These are phyloP conservation scores for Ophioninae sp. DNA, from an alignment of 2,888 invertebrate species.

Conservation along the genomic window DNA sequence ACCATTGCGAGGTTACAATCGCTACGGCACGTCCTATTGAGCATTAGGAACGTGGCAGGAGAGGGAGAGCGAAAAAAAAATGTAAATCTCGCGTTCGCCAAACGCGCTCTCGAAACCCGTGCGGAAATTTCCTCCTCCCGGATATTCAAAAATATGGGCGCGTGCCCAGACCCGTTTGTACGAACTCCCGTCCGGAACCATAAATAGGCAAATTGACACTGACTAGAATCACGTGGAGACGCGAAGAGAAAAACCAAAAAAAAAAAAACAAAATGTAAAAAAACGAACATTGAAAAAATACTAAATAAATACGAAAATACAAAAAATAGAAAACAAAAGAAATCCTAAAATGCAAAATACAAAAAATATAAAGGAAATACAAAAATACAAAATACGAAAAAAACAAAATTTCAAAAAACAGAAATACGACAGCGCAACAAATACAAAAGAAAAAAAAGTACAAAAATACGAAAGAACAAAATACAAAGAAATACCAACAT, in stretches of 20 bases:
- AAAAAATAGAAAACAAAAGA: too few relatives aligned
- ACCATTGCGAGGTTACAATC: neutral
- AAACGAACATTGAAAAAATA: too few relatives aligned
- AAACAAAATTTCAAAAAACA: too few relatives aligned
- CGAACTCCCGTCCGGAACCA: slow-evolving; percentile 20
- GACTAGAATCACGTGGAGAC: slow-evolving; percentile 16
- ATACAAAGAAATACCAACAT: too few relatives aligned
- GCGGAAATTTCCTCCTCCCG: slow-evolving; percentile 28
- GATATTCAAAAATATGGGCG: slow-evolving; percentile 63
- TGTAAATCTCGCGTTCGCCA: slow-evolving; percentile 57
- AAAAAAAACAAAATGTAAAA: slow-evolving; percentile 28
- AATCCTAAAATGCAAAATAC: too few relatives aligned
- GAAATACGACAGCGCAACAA: too few relatives aligned
- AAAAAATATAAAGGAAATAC: too few relatives aligned
- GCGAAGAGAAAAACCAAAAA: neutral
- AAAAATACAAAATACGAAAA: too few relatives aligned
- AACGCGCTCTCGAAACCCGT: slow-evolving; percentile 6
- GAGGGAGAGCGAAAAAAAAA: slow-evolving; percentile 46
- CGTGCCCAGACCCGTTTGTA: slow-evolving; percentile 52
- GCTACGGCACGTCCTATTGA: neutral
- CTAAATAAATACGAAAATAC: too few relatives aligned
- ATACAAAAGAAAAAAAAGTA: too few relatives aligned
- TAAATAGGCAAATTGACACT: slow-evolving; percentile 51
- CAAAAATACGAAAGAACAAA: too few relatives aligned
- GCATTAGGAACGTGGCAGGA: slow-evolving; percentile 7